Evolutionary conservation across 1,140 invertebrate genomes (phyloP), one percentile per base, ranked within the genome.

Genomic region (Leptoteleia sp.): DNA sequence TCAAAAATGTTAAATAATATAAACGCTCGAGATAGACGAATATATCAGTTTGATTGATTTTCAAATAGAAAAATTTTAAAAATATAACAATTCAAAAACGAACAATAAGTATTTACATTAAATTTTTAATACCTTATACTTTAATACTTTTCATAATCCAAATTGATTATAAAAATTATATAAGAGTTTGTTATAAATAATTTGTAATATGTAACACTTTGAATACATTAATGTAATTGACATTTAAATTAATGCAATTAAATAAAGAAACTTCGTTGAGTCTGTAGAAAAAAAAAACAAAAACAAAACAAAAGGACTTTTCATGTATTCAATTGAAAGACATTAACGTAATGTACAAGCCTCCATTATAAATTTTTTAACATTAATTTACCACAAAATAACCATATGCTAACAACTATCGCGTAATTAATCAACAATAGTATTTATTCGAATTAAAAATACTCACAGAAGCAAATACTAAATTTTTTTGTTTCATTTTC

Each of bases 381-480:
- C 35, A 27, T 55, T 16, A 15, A 27, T 40, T 40, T 55, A 6
- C 16, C 22, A 7, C 50, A 55, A 35, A 40, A 38, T 22, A 40
- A 55, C 3, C 1, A 5, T 35, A 3, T 55, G 33, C 15, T 3
- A 59, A 33, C 38, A 45, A 45, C 55, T 42, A 59, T 5, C 13
- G 31, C 31, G 4, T 29, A 19, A 59, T 33, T n/a, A 45, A 38
- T 17, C 25, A 42, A 37, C 57, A 61, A 19, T n/a, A 19, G 8
- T 37, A 8, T 45, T 16, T 31, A 45, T 33, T 19, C 11, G 7
- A 59, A 22, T 31, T 27, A 59, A 45, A 61, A 61, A 45, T 61
- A 61, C 11, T 61, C 17, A 38, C 17, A 27, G 16, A 61, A 33
- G 27, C 15, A 61, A 61, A 61, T 47, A 47, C 19, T 33, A 61